Base-by-base conservation (phyloP, 2,888 invertebrate species). In the Agriopis marginaria region DNA sequence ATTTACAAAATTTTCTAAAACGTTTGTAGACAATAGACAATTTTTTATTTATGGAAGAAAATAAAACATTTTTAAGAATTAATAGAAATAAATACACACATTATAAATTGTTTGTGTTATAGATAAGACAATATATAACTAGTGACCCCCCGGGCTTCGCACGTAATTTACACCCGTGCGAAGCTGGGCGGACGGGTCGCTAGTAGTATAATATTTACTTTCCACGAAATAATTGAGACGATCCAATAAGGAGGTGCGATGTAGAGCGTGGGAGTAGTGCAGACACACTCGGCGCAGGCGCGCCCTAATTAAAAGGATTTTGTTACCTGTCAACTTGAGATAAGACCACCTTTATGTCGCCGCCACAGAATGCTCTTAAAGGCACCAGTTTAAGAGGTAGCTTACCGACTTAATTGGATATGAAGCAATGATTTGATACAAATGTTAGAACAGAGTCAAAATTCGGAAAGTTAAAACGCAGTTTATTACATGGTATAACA, bases 261-360 rank as follows among this genome's bases (percentile, higher is more conserved):
- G 70, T 73, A 77, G 82, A 85, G 81, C 86, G 89, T 87, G 88
- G 84, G 87, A 86, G 86, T 79, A 86, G 86, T 79, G 75, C 79
- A 74, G 59, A 62, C 69, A 75, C 73, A 79, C 79, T 72, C 72
- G 74, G 78, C 76, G 77, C 81, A 75, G 54, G 61, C 56, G 62
- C 72, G 77, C 58, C 75, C 88, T 93, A 93, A 94, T 94, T 94
- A 94, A 94, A 94, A 91, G 91, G 92, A 92, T 92, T 93, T 93
- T 92, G 92, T 93, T 86, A 92, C 89, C 91, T 93, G 93, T 94
- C 93, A 93, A 89, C 88, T 82, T 74, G 79, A 89, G 93, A 94
- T 93, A 93, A 90, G 80, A 77, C 78, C 72, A 51, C 74, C 88
- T 92, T 93, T 93, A 91, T 76, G 81, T 76, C 78, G 82, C 91